Conservation (phyloP, 2,888 invertebrate species). For the Synanthedon myopaeformis region DNA sequence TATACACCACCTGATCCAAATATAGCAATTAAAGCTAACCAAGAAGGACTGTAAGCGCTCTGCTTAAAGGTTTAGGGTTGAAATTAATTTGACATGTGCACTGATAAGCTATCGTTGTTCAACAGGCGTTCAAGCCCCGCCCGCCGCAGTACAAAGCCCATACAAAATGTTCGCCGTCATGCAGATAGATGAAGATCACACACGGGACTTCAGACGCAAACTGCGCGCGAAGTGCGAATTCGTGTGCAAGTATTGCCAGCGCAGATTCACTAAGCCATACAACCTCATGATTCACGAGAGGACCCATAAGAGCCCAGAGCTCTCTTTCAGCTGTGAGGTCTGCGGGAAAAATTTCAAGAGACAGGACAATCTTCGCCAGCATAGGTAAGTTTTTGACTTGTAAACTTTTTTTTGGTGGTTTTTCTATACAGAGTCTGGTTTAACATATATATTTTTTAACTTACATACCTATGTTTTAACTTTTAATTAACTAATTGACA, state of each 20-base stretch:
- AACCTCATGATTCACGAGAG: constrained; percentile 98
- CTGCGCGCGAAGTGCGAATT: constrained; percentile 96
- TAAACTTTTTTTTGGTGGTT: neutral
- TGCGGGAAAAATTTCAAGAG: constrained; percentile 98
- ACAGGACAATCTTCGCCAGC: constrained; percentile 95
- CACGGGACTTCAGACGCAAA: constrained; percentile 87
- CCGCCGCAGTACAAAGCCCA: constrained; percentile 59
- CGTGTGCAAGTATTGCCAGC: constrained; percentile 97
- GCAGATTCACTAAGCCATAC: constrained; percentile 98
- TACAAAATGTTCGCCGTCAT: constrained; percentile 89
- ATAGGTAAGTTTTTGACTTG: constrained; percentile 75
- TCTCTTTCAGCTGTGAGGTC: constrained; percentile 97
- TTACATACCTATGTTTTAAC: neutral
- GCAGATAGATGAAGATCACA: constrained; percentile 90
- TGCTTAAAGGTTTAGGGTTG: neutral
- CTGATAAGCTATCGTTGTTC: constrained; percentile 52
- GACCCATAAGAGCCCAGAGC: constrained; percentile 96
- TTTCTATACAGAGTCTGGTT: neutral
- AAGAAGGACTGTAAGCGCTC: too few species aligned
- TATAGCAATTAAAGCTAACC: too few species aligned
- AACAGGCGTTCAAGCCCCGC: constrained; percentile 65
- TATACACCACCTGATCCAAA: too few species aligned
- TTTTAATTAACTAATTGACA: neutral
- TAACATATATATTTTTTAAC: neutral
- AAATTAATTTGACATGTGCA: neutral